Evolutionary conservation across 2,797 vertebrate species (phyloP), one percentile per base, ranked within the genome.

Genomic region (Poecilia wingei): DNA sequence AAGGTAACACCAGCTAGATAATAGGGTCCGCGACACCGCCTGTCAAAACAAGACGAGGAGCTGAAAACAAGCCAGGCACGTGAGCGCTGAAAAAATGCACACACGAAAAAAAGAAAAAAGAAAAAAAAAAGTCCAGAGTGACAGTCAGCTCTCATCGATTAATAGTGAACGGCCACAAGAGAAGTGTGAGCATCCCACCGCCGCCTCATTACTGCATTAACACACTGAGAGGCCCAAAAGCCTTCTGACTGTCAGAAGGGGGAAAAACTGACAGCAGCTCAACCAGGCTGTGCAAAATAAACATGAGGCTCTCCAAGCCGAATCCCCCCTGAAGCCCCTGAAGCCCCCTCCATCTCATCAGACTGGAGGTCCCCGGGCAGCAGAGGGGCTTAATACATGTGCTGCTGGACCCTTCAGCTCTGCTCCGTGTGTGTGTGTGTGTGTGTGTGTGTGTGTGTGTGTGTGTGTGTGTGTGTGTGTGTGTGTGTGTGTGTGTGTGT

Each of bases 351-450:
- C 82, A 79, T 77, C 87, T 89, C 85, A 87, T 89, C 91, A 82
- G 92, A 88, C 88, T 86, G 88, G 82, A 90, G 83, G 88, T 92
- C 91, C 92, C 93, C 6, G 25, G 84, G 87, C 89, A 89, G 82
- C 88, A 87, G 82, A 80, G 31, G 84, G 87, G 87, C 91, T 94
- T 94, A 86, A 90, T 88, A 90, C 73, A 75, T 93, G 87, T 89
- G 92, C 86, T 90, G 84, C 86, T 90, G 84, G 94, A 94, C 84
- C 92, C 82, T 94, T 93, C 92, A 85, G 87, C 90, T 94, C 83
- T 86, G 87, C 85, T 87, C 82, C 1, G 1, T 10, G 16, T 28
- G 39, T 61, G 33, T 53, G 51, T 22, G 41, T 46, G 13, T 41
- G 49, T 31, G 55, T 47, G 13, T n/a, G 49, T n/a, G 36, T 25